Percentiles rank a stretch among this genome's conserved stretches.
Conservation (phyloP, 2,888 invertebrate genomes). For the Belgica antarctica region DNA sequence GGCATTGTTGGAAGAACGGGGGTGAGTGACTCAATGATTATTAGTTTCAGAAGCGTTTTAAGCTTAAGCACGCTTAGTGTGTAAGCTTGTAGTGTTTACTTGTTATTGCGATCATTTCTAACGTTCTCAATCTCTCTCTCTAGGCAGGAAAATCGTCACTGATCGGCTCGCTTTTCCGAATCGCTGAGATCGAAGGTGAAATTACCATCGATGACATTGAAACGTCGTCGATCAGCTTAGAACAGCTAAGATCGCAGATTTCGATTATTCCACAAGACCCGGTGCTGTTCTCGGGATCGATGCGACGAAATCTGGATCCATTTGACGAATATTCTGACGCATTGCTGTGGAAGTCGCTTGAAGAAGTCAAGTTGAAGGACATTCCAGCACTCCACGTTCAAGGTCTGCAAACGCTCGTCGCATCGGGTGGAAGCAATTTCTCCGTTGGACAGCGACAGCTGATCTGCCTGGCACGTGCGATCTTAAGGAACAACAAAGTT, state of each 20-base stretch:
- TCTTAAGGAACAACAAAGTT: conserved; percentile 72
- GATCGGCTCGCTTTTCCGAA: conserved; percentile 59
- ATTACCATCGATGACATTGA: conserved; percentile 70
- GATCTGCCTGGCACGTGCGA: conserved; percentile 79
- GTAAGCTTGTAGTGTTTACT: too few species aligned
- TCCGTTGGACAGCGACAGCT: conserved; percentile 67
- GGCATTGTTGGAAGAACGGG: conserved; percentile 66
- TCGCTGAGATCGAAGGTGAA: conserved; percentile 65
- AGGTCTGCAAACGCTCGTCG: conserved; percentile 58
- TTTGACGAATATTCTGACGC: conserved; percentile 69
- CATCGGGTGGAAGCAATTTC: conserved; percentile 61
- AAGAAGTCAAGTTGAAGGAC: conserved; percentile 67
- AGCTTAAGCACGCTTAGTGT: too few species aligned
- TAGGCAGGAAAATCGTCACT: conserved; percentile 70
- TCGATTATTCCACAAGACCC: conserved; percentile 64
- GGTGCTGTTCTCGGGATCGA: conserved; percentile 56
- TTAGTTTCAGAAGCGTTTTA: neutral
- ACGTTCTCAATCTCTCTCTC: neutral
- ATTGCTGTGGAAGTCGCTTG: conserved; percentile 68
- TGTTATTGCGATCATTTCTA: neutral
- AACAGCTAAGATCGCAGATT: conserved; percentile 61
- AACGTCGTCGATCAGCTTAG: conserved; percentile 60
- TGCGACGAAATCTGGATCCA: conserved; percentile 69
- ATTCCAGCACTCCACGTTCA: conserved; percentile 53
- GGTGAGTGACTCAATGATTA: neutral